Evolutionary conservation across 2,797 vertebrate species (phyloP), one percentile per base, ranked within the genome.

Genomic region (Denticeps clupeoides): DNA sequence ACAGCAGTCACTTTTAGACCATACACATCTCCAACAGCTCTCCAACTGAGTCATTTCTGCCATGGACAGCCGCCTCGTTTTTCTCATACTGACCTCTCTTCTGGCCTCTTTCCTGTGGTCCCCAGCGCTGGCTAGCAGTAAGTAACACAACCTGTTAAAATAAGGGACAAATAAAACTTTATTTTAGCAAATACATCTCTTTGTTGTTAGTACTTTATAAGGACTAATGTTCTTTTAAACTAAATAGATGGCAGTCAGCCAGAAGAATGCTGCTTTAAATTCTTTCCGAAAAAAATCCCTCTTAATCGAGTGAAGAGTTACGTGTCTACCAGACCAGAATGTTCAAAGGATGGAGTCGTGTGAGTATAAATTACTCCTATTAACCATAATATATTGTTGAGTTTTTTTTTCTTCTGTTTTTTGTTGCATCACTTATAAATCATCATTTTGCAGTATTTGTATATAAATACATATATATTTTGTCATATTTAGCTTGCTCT

Each of bases 221-320:
- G 40, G 7, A 15, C 5, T 1, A 12, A 24, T n/a, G 9, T 13
- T 5, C 31, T 38, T 41, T 15, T 8, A 18, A 35, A 6, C 38
- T 23, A 41, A n/a, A 23, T 47, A 62, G 59, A 7, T 45, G 13
- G 2, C 16, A 41, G 35, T 1, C 1, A 1, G 5, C 51, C 55
- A 26, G 2, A 0, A 0, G 16, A 48, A 23, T 62, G 60, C 52
- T 62, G 60, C 46, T 62, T 58, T 18, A 3, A 7, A 0, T 38
- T 22, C 18, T 21, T 27, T 22, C 1, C 0, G 1, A 35, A 2
- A 38, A 13, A 2, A 13, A 4, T 58, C 3, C 41, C 24, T 2
- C 1, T 2, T 1, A 0, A 0, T 1, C 16, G 3, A 26, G 21
- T 55, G 3, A 1, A 1, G 1, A 10, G 19, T 4, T 58, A 51